Evolutionary conservation across 2,888 invertebrate species (phyloP).

Genomic region (Limnephilus auricula): DNA sequence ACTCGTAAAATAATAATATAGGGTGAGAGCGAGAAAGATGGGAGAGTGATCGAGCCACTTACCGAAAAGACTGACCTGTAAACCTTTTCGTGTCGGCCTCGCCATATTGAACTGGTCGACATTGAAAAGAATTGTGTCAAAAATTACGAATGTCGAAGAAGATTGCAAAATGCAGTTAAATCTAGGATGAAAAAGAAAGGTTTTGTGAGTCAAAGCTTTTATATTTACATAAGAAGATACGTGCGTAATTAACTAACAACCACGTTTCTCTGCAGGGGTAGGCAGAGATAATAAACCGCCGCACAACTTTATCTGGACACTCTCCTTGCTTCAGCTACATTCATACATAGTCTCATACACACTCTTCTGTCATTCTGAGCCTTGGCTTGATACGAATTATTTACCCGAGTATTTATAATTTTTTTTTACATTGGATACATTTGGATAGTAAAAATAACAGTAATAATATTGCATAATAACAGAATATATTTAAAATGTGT

Average conservation of each 20-base stretch:
- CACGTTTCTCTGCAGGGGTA: too few relatives aligned
- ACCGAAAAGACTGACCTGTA: not conserved
- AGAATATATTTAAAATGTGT: too few relatives aligned
- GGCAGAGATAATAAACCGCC: too few relatives aligned
- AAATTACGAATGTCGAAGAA: not conserved
- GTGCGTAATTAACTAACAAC: not conserved
- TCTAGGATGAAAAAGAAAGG: not conserved
- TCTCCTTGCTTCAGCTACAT: too few relatives aligned
- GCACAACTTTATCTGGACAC: too few relatives aligned
- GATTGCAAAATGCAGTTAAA: not conserved
- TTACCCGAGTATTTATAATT: too few relatives aligned
- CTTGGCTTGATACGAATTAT: too few relatives aligned
- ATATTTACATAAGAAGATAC: not conserved
- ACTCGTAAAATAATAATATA: not conserved
- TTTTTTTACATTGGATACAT: too few relatives aligned
- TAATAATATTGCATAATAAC: too few relatives aligned
- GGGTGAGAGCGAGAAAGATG: not conserved
- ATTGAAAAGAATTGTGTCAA: conserved; percentile 3
- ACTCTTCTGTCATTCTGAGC: too few relatives aligned
- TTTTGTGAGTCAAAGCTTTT: not conserved
- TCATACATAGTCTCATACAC: too few relatives aligned
- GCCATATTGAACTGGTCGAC: not conserved
- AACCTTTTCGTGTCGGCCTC: not conserved
- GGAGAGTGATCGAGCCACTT: not conserved
- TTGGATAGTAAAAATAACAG: too few relatives aligned